A percentile compares a stretch with the other conserved stretches of the same genome.
Conservation (phyloP, 2,888 invertebrate species). For the Drosophila picticornis region DNA sequence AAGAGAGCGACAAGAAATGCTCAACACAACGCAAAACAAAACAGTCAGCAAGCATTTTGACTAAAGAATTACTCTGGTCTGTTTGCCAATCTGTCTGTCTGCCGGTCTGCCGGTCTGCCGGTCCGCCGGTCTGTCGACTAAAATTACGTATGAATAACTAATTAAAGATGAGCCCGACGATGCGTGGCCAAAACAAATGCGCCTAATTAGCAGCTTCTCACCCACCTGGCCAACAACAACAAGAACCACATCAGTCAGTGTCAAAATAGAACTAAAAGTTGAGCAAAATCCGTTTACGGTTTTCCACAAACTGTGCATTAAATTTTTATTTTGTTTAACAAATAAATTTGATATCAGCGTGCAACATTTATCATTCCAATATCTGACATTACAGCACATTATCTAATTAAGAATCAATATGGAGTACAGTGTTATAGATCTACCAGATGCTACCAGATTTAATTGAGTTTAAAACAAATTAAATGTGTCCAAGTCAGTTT, state of each 20-base stretch:
- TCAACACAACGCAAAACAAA: constrained; percentile 13
- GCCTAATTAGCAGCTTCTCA: constrained; percentile 65
- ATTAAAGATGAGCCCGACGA: constrained; percentile 52
- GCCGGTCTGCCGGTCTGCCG: not conserved
- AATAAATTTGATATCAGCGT: too few species aligned
- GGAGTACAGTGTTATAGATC: fast-evolving
- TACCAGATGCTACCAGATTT: not conserved
- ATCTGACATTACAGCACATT: not conserved
- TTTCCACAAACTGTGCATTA: not conserved
- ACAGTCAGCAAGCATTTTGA: constrained; percentile 28
- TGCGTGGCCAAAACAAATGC: constrained; percentile 62
- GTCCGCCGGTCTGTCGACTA: constrained; percentile 27
- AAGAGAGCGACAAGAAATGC: constrained; percentile 20
- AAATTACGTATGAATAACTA: constrained; percentile 71
- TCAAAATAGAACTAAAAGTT: constrained; percentile 12
- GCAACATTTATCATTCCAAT: not conserved
- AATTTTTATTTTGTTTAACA: not conserved
- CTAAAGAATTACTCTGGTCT: constrained; percentile 1
- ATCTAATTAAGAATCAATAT: not conserved
- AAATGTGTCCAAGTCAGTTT: not conserved
- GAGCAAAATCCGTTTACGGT: not conserved
- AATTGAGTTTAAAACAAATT: not conserved
- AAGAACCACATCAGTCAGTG: constrained; percentile 57
- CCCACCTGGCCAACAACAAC: constrained; percentile 3
- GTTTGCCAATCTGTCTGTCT: constrained; percentile 15